phyloP scores from a whole-genome alignment of 2,113 vertebrate genomes.

The Sturnus vulgaris region DNA sequence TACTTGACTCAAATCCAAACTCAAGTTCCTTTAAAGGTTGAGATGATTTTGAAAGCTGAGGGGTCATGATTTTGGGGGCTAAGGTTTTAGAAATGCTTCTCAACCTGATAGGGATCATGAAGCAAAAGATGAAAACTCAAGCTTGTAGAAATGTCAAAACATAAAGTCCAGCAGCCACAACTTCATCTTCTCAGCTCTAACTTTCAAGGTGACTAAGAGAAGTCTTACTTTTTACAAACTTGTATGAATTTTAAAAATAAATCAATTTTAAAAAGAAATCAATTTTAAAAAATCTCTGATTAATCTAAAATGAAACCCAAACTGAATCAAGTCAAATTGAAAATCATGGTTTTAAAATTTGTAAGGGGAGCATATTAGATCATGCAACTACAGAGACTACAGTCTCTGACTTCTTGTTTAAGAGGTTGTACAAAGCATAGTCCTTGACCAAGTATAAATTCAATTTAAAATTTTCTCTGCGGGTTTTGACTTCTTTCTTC shows the following conservation, averaged over 20 bases:
- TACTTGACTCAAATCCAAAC: neutral
- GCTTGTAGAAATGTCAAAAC: neutral
- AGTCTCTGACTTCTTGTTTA: neutral
- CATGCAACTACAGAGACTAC: neutral
- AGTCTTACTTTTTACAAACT: neutral
- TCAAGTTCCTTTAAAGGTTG: neutral
- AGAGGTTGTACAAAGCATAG: neutral
- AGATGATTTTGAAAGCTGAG: neutral
- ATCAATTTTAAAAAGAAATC: neutral
- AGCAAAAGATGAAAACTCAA: neutral
- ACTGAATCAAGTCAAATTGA: neutral
- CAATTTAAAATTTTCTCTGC: neutral
- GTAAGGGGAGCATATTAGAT: fast-evolving
- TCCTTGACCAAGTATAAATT: neutral
- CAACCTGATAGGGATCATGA: neutral
- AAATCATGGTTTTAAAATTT: neutral
- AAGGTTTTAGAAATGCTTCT: neutral
- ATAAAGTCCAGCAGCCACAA: neutral
- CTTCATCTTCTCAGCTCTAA: neutral
- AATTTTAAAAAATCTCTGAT: neutral
- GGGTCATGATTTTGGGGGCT: neutral
- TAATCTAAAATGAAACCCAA: neutral
- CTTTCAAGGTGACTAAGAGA: neutral
- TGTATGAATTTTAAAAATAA: neutral
- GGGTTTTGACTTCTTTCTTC: neutral